These are phyloP conservation scores for Paradoxurus hermaphroditus DNA, from an alignment of 2,113 vertebrate genomes.

Conservation along the genomic window DNA sequence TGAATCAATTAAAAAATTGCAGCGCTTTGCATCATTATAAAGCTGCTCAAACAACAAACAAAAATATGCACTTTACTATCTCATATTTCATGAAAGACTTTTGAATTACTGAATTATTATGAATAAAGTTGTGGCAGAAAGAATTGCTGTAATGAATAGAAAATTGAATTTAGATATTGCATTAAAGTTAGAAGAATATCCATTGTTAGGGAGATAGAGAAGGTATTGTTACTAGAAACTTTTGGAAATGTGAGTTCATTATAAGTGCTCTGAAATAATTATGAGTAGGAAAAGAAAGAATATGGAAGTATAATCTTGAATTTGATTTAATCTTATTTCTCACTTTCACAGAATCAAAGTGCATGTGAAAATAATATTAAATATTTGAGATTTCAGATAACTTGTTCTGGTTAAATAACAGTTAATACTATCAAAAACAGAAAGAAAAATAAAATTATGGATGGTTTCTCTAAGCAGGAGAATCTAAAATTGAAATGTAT, in stretches of 20 bases:
- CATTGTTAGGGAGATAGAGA: background rate
- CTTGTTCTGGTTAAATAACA: background rate
- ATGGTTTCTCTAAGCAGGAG: background rate
- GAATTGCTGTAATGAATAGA: background rate
- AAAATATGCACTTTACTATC: background rate
- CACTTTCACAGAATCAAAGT: background rate
- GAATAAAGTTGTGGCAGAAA: slow-evolving; percentile 38
- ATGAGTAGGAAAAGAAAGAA: background rate
- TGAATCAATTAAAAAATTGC: slow-evolving; percentile 50
- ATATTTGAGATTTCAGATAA: background rate
- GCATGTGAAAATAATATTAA: background rate
- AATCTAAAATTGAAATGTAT: background rate
- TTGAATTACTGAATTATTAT: slow-evolving; percentile 25
- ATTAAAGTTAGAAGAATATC: background rate
- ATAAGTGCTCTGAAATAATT: background rate
- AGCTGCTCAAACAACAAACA: slow-evolving; percentile 40
- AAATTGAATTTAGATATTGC: background rate
- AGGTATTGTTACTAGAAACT: background rate
- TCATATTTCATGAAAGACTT: slow-evolving; percentile 35
- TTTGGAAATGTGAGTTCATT: background rate
- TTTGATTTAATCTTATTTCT: background rate
- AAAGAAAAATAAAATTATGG: background rate
- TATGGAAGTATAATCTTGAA: background rate
- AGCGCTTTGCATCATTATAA: slow-evolving; percentile 32
- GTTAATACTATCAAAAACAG: background rate